Evolutionary conservation across 1,140 invertebrate species (phyloP).

Genomic region (Bactericera cockerelli): DNA sequence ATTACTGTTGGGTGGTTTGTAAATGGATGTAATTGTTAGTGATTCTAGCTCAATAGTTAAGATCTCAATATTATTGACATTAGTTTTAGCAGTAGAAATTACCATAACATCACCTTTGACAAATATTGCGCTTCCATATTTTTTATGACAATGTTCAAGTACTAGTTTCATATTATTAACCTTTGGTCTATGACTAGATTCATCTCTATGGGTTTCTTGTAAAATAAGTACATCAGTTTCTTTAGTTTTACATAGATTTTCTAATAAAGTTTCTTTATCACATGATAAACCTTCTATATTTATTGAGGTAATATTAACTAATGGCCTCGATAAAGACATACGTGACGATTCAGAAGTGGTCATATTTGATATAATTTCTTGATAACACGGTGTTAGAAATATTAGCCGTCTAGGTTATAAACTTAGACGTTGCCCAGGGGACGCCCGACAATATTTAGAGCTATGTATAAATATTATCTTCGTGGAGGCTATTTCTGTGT

Average conservation of each 20-base stretch:
- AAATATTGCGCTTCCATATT: conserved; percentile 14
- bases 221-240: conserved; percentile 1
- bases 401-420: no score
- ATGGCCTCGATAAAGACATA: no score
- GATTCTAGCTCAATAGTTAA: conserved; percentile 12
- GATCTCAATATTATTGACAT: conserved; percentile 14
- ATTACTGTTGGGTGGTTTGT: conserved; percentile 12
- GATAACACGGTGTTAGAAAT: no score
- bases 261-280: conserved; percentile 7
- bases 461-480: no score
- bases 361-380: no score
- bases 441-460: no score
- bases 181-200: conserved; percentile 5
- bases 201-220: conserved; percentile 13
- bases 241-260: conserved; percentile 7
- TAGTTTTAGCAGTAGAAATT: conserved; percentile 2
- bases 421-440: no score
- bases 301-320: no score
- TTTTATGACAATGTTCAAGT: conserved; percentile 3
- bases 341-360: no score
- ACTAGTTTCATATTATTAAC: conserved; percentile 10
- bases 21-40: conserved; percentile 8
- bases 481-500: no score
- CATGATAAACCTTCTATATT: conserved; percentile 15
- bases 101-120: conserved; percentile 6